Evolutionary conservation across 2,113 vertebrate genomes (phyloP).

Genomic region (Erinaceus europaeus): DNA sequence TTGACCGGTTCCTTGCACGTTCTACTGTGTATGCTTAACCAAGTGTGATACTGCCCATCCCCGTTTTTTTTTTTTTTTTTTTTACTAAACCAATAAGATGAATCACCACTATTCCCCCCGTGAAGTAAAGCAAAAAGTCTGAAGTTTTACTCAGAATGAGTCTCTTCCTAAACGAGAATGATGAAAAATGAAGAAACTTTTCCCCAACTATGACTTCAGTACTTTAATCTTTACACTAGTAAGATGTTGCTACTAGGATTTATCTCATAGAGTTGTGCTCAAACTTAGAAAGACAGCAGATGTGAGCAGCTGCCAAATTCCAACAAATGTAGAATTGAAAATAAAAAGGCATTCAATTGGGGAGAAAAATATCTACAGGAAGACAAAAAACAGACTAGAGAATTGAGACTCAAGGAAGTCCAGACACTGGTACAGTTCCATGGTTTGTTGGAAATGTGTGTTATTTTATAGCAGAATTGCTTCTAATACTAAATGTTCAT

Average conservation of each 20-base stretch:
- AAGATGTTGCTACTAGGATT: background rate
- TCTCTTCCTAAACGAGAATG: background rate
- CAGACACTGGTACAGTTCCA: background rate
- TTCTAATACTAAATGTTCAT: background rate
- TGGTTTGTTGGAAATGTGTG: background rate
- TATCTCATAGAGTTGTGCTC: background rate
- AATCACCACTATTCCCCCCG: background rate
- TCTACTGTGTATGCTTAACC: too few relatives aligned
- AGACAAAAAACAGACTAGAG: background rate
- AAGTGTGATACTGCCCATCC: too few relatives aligned
- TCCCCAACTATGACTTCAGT: background rate
- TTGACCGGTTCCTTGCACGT: too few relatives aligned
- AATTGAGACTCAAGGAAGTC: background rate
- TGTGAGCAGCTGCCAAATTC: background rate
- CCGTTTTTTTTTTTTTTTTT: background rate
- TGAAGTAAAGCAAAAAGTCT: background rate
- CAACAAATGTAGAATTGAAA: background rate
- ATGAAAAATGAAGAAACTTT: background rate
- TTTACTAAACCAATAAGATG: background rate
- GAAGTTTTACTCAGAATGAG: background rate
- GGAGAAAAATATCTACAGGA: background rate
- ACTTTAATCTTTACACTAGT: background rate
- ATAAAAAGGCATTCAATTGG: background rate
- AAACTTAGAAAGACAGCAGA: background rate
- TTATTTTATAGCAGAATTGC: background rate